Evolutionary conservation across 2,888 invertebrate species (phyloP).

Genomic region (Phragmatobia fuliginosa): DNA sequence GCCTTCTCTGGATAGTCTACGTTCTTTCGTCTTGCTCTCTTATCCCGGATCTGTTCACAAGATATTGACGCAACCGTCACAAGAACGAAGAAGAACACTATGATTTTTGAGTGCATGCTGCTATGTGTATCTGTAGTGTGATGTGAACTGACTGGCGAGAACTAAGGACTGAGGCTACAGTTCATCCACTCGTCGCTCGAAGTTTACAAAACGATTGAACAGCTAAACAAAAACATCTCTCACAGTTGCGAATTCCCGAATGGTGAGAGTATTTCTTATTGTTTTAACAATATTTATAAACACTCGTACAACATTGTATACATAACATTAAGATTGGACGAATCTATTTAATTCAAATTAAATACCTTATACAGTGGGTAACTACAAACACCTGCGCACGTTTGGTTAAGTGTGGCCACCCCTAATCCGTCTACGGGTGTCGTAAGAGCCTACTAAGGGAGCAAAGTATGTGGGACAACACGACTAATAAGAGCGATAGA

Average conservation of each 20-base stretch:
- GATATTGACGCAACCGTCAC: slow-evolving; percentile 52
- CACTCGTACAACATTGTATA: slow-evolving; percentile 17
- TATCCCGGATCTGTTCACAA: slow-evolving; percentile 54
- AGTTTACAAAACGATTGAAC: slow-evolving; percentile 66
- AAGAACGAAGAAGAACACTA: slow-evolving; percentile 51
- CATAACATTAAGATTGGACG: slow-evolving; percentile 18
- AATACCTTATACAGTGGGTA: neutral
- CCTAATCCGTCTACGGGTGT: too few relatives aligned
- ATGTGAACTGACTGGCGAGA: slow-evolving; percentile 57
- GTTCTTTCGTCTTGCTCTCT: slow-evolving; percentile 60
- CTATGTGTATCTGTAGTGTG: slow-evolving; percentile 56
- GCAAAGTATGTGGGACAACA: too few relatives aligned
- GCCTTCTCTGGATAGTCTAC: slow-evolving; percentile 64
- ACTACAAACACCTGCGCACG: neutral
- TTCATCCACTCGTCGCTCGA: slow-evolving; percentile 16
- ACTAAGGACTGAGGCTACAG: slow-evolving; percentile 16
- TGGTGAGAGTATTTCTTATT: slow-evolving; percentile 54
- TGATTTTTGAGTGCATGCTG: slow-evolving; percentile 61
- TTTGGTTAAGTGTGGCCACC: neutral
- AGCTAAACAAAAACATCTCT: slow-evolving; percentile 66
- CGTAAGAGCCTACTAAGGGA: too few relatives aligned
- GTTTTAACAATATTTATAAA: slow-evolving; percentile 58
- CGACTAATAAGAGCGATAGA: too few relatives aligned
- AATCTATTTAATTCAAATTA: neutral
- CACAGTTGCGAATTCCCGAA: slow-evolving; percentile 46